Percentiles rank a stretch among this genome's conserved stretches.
These are phyloP conservation scores for Leucophenga varia DNA, from an alignment of 1,140 invertebrate species.

Conservation along the genomic window DNA sequence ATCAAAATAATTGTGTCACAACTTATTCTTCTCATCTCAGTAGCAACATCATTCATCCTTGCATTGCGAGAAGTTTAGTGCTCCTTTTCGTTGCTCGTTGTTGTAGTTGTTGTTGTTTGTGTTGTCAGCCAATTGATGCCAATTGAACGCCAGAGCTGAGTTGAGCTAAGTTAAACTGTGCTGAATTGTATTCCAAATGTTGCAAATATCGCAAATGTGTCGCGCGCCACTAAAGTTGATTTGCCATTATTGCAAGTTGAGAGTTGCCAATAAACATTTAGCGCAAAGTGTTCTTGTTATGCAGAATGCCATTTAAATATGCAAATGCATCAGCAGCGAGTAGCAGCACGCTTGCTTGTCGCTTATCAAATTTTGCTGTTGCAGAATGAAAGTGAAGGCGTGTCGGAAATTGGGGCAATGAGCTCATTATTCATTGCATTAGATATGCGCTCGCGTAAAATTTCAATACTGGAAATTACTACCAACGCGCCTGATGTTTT, in stretches of 20 bases:
- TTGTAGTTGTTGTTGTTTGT: too few species aligned
- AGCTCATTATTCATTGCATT: too few species aligned
- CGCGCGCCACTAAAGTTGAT: constrained; percentile 1
- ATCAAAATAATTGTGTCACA: too few species aligned
- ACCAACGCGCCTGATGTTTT: constrained; percentile 26
- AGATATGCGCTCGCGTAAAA: constrained; percentile 31
- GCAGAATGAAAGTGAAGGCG: too few species aligned
- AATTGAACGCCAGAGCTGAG: too few species aligned
- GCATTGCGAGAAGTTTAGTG: background rate
- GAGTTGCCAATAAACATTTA: constrained; percentile 24
- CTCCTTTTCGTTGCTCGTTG: constrained; percentile 3
- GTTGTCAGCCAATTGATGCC: background rate
- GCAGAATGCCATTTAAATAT: constrained; percentile 51
- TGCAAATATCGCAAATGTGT: background rate
- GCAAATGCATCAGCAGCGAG: constrained; percentile 44
- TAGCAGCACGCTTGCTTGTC: constrained; percentile 15
- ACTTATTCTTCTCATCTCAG: constrained; percentile 15
- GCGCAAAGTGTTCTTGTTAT: too few species aligned
- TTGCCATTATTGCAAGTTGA: constrained; percentile 17
- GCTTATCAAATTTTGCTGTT: constrained; percentile 20
- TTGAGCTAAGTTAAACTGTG: background rate
- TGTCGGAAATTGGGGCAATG: too few species aligned
- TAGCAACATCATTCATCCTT: background rate
- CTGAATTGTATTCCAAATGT: constrained; percentile 3
- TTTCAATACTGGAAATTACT: constrained; percentile 27